Base-by-base conservation (phyloP, 2,888 invertebrate genomes). In the Tetragnatha montana region DNA sequence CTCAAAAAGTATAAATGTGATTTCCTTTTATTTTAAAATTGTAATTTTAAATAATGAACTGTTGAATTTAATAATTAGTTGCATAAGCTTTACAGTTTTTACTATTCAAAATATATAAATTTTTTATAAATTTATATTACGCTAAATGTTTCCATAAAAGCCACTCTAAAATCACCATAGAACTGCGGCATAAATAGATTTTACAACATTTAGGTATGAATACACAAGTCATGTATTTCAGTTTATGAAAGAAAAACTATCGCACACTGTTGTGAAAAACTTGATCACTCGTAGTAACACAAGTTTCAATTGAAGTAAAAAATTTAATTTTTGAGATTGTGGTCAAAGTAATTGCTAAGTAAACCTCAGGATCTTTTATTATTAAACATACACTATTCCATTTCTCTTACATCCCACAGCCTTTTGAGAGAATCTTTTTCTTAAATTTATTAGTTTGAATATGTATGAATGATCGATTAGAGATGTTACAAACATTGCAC, bases 381-480 rank as follows among this genome's bases (percentile, higher is more conserved):
- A 60, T 17, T 60, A 60, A 60, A 60, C 12, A 60, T 7, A 60
- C 4, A 60, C 60, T 60, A 17, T 17, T 17, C 17, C 12, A 60
- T 4, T 17, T 17, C 12, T 60, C 10, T 74, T 10, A n/a, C 8
- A 74, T 74, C 35, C 17, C 35, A 10, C n/a, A 10, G 19, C 49
- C 50, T 68, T 81, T 49, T 69, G n/a, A 81, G 68, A 17, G 35
- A 79, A 70, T 71, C 12, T n/a, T 19, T 17, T 21, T n/a, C 47
- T 70, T 70, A 35, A 47, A 35, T 70, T 1, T 50, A 22, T 60
- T 7, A 74, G 51, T n/a, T 82, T 35, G 35, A 73, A 22, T 60
- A 17, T 21, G 71, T 22, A 71, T 8, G 73, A 86, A 79, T 79
- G 79, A 86, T 86, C 79, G 78, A 78, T 79, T 86, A 80, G 86